Conservation (phyloP, 1,140 invertebrate genomes). For the Paraescarpia echinospica region DNA sequence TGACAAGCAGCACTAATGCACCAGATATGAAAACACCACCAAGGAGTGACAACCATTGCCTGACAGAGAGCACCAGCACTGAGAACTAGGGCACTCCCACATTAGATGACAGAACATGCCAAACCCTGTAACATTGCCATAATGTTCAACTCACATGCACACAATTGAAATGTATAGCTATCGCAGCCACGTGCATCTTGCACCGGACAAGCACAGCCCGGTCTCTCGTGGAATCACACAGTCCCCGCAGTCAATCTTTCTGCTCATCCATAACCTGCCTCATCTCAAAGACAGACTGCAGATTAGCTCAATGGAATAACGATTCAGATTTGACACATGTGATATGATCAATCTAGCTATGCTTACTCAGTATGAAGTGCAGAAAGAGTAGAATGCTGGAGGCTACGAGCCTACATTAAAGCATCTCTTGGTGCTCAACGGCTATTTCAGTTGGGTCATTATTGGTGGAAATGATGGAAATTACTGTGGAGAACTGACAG, state of each 20-base stretch:
- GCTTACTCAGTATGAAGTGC: background rate
- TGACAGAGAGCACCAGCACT: background rate
- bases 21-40: background rate
- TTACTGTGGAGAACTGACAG: background rate
- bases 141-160: background rate
- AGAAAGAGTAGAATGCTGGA: background rate
- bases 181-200: background rate
- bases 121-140: background rate
- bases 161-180: conserved; percentile 6
- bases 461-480: background rate
- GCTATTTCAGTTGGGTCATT: background rate
- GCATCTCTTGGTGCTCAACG: too few species aligned
- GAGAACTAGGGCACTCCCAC: background rate
- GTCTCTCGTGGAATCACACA: background rate
- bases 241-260: background rate
- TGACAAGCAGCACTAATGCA: too few species aligned
- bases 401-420: too few species aligned
- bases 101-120: background rate
- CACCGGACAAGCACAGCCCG: background rate
- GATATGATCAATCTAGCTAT: background rate
- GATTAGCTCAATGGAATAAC: background rate
- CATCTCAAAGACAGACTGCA: background rate
- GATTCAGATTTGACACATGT: background rate
- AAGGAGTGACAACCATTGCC: background rate
- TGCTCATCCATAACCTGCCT: background rate